A percentile compares a stretch with the other conserved stretches of the same genome.
phyloP scores from a whole-genome alignment of 2,113 vertebrate genomes.

The Megaptera novaeangliae region DNA sequence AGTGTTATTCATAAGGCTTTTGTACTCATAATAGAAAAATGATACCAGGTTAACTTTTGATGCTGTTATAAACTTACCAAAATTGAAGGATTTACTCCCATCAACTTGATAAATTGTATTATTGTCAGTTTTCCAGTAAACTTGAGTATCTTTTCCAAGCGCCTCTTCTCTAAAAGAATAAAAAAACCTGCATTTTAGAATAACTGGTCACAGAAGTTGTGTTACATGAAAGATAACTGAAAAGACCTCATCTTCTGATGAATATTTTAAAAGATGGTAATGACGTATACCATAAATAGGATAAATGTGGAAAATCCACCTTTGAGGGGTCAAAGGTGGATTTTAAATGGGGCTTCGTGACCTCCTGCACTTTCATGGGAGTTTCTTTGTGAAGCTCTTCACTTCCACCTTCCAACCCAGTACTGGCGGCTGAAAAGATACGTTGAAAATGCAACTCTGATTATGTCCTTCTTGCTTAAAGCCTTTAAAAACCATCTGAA shows the following conservation, averaged over 20 bases:
- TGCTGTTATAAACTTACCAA: slow-evolving; percentile 82
- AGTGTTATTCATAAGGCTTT: background rate
- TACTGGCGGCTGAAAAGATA: background rate
- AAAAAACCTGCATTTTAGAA: background rate
- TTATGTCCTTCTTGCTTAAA: background rate
- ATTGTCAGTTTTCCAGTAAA: slow-evolving; percentile 88
- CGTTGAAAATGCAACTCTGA: background rate
- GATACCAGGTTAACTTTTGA: background rate
- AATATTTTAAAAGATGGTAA: background rate
- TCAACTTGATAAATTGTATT: slow-evolving; percentile 87
- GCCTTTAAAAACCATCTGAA: background rate
- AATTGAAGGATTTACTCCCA: slow-evolving; percentile 88
- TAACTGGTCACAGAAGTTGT: background rate
- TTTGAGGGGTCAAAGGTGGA: background rate
- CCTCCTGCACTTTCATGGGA: background rate
- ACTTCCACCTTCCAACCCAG: background rate
- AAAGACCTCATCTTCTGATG: background rate
- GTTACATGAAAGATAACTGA: background rate
- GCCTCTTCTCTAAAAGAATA: slow-evolving; percentile 78
- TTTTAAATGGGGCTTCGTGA: background rate
- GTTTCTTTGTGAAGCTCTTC: background rate
- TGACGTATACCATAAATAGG: background rate
- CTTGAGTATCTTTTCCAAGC: slow-evolving; percentile 71
- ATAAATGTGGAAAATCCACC: background rate
- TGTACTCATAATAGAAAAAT: background rate